Base-by-base conservation (phyloP, 2,113 vertebrate species). In the Amia ocellicauda region DNA sequence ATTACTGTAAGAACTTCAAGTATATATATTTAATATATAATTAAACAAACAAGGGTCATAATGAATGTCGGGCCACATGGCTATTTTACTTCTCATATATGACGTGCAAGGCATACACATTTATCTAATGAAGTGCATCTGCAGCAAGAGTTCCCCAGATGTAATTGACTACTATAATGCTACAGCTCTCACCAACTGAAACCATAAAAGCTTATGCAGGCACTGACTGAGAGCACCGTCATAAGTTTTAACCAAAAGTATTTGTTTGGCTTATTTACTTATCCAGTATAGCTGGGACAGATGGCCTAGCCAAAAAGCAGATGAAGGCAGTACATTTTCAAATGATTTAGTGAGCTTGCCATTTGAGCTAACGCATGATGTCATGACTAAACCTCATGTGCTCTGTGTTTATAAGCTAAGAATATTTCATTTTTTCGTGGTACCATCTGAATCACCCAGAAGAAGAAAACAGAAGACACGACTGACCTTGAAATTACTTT, bases 311-410 rank as follows among this genome's bases (percentile, higher is more conserved):
- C 42, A 36, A 31, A 14, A 31, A 45, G 24, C 52, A 36, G 53
- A 64, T 57, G 19, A 41, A 67, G 63, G 16, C 49, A 67, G 75
- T 68, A 71, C 73, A 68, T 70, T 73, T 28, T 51, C 51, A 26
- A 51, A 26, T 36, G 0, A 0, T 60, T 71, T 69, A 65, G 26
- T 75, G 50, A 69, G 59, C 43, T 36, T 56, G 42, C 53, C 63
- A 31, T 14, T 47, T 19, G 29, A 23, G 19, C 19, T 28, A 16
- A 49, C 24, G 57, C 52, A 13, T 22, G 24, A 17, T 0, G 27
- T n/a, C 47, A 17, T 23, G 49, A 19, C 28, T 9, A 5, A 23
- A 42, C 4, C 23, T 45, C 27, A 8, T 49, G 7, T 50, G 55
- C n/a, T 27, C 20, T 45, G 22, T n/a, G 7, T 60, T 60, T 8